phyloP scores from a whole-genome alignment of 2,888 invertebrate genomes.

The Xestoiulus laeticollis region DNA sequence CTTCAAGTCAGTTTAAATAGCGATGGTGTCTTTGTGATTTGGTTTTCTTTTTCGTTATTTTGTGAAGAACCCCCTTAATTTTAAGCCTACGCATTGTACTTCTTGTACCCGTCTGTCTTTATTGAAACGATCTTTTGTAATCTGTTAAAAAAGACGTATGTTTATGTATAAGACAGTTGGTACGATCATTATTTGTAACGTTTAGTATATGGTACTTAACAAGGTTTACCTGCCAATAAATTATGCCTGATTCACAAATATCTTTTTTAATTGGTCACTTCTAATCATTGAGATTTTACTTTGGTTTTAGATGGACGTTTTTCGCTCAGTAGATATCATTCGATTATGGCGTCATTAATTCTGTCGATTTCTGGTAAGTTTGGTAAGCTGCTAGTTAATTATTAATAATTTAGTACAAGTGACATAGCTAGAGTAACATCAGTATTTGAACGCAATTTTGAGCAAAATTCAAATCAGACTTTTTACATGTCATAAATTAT shows the following conservation, averaged over 20 bases:
- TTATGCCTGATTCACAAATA: conserved; percentile 43
- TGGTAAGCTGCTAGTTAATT: neutral
- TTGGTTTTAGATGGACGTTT: neutral
- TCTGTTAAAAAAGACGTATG: conserved; percentile 40
- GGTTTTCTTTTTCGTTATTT: neutral
- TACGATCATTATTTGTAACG: conserved; percentile 47
- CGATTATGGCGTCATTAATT: too few species aligned
- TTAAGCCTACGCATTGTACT: conserved; percentile 15
- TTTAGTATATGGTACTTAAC: conserved; percentile 49
- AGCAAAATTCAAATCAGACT: too few species aligned
- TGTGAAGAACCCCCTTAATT: neutral
- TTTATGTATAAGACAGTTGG: conserved; percentile 43
- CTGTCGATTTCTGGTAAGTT: neutral
- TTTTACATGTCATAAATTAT: too few species aligned
- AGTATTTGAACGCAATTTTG: too few species aligned
- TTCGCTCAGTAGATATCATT: neutral
- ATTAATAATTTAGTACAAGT: neutral
- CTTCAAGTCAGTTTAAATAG: neutral
- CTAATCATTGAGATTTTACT: neutral
- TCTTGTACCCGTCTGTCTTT: conserved; percentile 15
- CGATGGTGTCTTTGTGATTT: conserved; percentile 39
- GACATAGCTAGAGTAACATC: too few species aligned
- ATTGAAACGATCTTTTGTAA: conserved; percentile 31
- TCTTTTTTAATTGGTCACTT: neutral
- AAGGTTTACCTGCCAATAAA: conserved; percentile 50